Conservation (phyloP, 1,140 invertebrate species). For the Orchestia grillus region DNA sequence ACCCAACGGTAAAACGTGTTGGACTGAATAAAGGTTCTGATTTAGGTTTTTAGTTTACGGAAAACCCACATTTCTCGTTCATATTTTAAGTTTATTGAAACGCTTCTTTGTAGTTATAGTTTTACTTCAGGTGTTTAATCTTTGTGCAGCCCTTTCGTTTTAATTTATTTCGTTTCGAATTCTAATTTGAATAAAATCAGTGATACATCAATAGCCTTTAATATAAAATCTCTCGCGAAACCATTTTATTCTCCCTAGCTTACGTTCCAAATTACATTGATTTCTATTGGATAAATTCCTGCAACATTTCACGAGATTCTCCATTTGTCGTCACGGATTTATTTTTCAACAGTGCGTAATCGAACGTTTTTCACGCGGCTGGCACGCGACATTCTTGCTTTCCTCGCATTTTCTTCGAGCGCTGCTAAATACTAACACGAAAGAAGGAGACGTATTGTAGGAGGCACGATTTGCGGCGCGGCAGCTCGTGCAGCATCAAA, state of each 20-base stretch:
- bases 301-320: not conserved
- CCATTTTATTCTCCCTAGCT: not conserved
- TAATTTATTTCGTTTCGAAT: not conserved
- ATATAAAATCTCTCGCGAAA: not conserved
- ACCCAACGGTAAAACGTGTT: no score
- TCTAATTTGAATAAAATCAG: not conserved
- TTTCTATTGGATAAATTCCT: not conserved
- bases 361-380: not conserved
- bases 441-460: not conserved
- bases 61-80: no score
- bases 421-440: not conserved
- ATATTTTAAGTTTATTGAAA: no score
- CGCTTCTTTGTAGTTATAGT: no score
- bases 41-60: no score
- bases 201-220: not conserved
- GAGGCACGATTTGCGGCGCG: not conserved
- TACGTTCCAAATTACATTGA: not conserved
- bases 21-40: no score
- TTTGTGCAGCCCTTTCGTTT: no score
- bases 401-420: not conserved
- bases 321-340: not conserved
- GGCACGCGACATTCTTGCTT: not conserved
- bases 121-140: no score
- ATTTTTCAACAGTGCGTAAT: not conserved
- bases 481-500: not conserved